phyloP scores from a whole-genome alignment of 2,888 invertebrate species.

The Acanthopleura granulata region DNA sequence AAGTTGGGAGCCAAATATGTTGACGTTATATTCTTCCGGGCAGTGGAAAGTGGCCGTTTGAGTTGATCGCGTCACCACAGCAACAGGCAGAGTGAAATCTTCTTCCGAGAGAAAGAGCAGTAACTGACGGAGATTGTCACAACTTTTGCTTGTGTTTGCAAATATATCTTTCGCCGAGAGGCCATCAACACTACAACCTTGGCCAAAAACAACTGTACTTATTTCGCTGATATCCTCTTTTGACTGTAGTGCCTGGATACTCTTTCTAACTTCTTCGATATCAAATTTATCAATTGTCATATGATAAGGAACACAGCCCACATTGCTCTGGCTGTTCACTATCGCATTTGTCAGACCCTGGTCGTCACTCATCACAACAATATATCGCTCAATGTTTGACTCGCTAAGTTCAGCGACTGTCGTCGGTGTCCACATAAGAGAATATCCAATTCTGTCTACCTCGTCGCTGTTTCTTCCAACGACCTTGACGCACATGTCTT shows the following conservation, averaged over 20 bases:
- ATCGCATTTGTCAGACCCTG: not conserved
- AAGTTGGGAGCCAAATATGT: slow-evolving; percentile 3
- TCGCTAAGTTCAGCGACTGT: not conserved
- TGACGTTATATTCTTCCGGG: not conserved
- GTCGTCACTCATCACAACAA: not conserved
- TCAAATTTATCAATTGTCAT: not conserved
- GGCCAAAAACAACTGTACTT: not conserved
- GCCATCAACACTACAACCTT: not conserved
- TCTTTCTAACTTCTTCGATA: not conserved
- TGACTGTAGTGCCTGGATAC: not conserved
- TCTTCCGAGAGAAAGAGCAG: not conserved
- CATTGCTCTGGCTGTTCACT: not conserved
- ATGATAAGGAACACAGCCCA: not conserved
- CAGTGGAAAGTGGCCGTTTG: not conserved
- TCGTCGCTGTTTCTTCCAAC: slow-evolving; percentile 16
- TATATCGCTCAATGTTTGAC: too few relatives aligned
- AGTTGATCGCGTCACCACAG: not conserved
- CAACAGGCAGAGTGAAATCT: not conserved
- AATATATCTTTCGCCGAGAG: not conserved
- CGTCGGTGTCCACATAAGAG: not conserved
- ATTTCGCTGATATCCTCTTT: not conserved
- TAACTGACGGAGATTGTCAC: not conserved
- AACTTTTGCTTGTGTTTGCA: not conserved
- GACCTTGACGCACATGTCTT: slow-evolving; percentile 32
- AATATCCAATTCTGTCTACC: not conserved